Evolutionary conservation across 2,888 invertebrate species (phyloP), one percentile per base, ranked within the genome.

Genomic region (Biston stratarius): DNA sequence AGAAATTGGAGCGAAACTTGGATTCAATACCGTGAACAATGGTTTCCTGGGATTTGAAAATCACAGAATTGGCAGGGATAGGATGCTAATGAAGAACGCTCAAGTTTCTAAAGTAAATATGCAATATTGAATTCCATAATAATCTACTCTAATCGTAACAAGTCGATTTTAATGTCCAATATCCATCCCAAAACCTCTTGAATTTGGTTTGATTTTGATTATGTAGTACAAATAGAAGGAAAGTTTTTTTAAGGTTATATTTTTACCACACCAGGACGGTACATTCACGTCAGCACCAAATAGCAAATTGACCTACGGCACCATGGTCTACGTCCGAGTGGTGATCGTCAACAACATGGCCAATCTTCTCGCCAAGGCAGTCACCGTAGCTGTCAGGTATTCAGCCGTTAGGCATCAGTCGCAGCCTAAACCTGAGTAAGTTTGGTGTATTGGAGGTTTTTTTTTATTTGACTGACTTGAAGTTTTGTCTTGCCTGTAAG

Each of bases 61-160:
- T 77, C 96, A 97, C 15, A 95, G 98, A 73, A 97, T 99, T 82
- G 98, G 99, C 0, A 94, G 98, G 55, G 95, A 96, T 33, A 94
- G 97, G 70, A 97, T 99, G 98, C 88, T 99, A 33, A 99, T 99
- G 99, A 98, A 97, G 87, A 97, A 98, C 89, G 96, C 97, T 24
- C 96, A 98, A 92, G 98, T 99, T 77, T 83, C 94, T 38, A 53
- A 53, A 53, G 52, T 53, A 38, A 38, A 38, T 52, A n/a, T n/a
- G n/a, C n/a, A n/a, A n/a, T n/a, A 40, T 10, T 38, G 9, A 38
- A 38, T 38, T 38, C 1, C 3, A 24, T 24, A 24, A 24, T 24
- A 24, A 24, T 24, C 24, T 24, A 24, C 24, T 2, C 24, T 24
- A 24, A 24, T 24, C 24, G 1, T 24, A 24, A 24, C 24, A 24